Evolutionary conservation across 2,113 vertebrate species (phyloP).

Genomic region (Labeo catla): DNA sequence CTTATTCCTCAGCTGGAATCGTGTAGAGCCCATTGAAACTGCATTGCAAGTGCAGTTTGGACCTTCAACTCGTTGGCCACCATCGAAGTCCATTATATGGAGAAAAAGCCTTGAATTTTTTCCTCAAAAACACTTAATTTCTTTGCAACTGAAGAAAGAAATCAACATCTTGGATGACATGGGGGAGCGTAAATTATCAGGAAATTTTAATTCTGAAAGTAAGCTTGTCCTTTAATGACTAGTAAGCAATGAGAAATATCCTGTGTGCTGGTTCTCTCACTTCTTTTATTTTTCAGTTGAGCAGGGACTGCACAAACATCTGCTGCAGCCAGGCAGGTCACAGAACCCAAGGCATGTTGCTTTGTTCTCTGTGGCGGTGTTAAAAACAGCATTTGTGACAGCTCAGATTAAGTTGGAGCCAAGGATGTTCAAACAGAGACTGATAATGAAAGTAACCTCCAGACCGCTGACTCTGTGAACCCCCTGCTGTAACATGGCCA

Average conservation of each 20-base stretch:
- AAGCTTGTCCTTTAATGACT: neutral
- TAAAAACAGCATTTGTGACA: conserved; percentile 61
- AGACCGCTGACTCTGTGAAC: conserved; percentile 47
- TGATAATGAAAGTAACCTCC: conserved; percentile 58
- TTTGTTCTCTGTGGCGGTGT: conserved; percentile 52
- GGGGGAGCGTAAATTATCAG: too few species aligned
- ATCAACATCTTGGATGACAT: too few species aligned
- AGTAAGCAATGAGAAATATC: conserved; percentile 9
- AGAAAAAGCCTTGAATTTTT: too few species aligned
- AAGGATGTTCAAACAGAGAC: conserved; percentile 47
- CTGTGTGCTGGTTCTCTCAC: neutral
- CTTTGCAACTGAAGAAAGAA: too few species aligned
- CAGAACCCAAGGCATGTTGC: conserved; percentile 5
- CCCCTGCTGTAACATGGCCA: conserved; percentile 29
- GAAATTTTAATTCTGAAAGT: too few species aligned
- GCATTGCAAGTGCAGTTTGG: too few species aligned
- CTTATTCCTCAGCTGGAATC: too few species aligned
- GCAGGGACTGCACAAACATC: conserved; percentile 12
- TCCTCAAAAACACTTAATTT: too few species aligned
- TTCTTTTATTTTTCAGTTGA: conserved; percentile 11
- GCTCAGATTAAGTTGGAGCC: conserved; percentile 57
- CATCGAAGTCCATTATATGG: too few species aligned
- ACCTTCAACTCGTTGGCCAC: too few species aligned
- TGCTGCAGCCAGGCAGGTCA: conserved; percentile 10
- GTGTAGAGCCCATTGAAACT: too few species aligned